Base-by-base conservation (phyloP, 2,113 vertebrate genomes). In the Phalacrocorax carbo region DNA sequence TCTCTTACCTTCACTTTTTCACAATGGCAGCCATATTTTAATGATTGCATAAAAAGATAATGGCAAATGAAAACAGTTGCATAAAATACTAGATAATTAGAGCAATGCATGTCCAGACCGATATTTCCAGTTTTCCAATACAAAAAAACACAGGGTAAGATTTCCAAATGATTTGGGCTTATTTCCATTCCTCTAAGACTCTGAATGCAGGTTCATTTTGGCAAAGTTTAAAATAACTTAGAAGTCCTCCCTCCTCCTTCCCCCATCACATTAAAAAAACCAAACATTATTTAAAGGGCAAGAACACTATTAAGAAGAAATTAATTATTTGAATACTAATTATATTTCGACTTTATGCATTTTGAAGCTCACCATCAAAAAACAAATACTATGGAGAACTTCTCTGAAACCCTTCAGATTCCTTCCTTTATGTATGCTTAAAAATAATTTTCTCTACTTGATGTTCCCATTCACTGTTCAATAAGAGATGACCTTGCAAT, bases 181-280 rank as follows among this genome's bases (percentile, higher is more conserved):
- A 96, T 85, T 93, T 96, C 92, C 86, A 94, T 93, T 88, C 88
- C 64, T 86, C 93, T 76, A 90, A 60, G 77, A 88, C 82, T 92
- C 88, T 88, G 94, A 93, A 86, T 80, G 83, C 82, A 97, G 86
- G 94, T 96, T 96, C 95, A 96, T 96, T 97, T 95, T 94, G 96
- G 90, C 95, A 96, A 97, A 96, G 92, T 97, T 97, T 95, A 95
- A 92, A 97, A 92, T 96, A 89, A 96, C 88, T 93, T 95, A 86
- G 90, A 72, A 96, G 90, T 81, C 96, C 95, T 94, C 93, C 94
- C 94, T 95, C 95, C 93, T 91, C 93, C 95, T 90, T 96, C 94
- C 95, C 91, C 73, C 89, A 93, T 93, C 89, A 89, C 91, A 95
- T 54, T 86, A 89, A 95, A 93, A 97, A 93, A 95, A 73, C 25